Conservation (phyloP, 2,113 vertebrate species). For the Eublepharis macularius region DNA sequence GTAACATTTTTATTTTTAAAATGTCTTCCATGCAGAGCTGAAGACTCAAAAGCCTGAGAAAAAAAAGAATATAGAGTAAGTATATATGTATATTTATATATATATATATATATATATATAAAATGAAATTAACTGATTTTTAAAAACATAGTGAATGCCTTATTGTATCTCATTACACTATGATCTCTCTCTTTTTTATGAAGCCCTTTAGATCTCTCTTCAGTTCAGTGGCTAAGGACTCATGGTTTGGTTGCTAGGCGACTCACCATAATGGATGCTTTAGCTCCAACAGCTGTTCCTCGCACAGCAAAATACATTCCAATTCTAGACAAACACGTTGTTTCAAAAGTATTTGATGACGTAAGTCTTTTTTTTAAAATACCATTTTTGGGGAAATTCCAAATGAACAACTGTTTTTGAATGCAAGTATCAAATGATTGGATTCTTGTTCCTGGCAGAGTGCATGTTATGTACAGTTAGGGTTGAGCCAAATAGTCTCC, state of each 20-base stretch:
- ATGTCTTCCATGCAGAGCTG: conserved; percentile 56
- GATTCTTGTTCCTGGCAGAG: neutral
- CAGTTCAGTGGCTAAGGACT: conserved; percentile 76
- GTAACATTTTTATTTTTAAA: conserved; percentile 5
- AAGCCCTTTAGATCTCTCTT: conserved; percentile 70
- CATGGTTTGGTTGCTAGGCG: conserved; percentile 75
- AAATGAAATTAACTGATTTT: too few species aligned
- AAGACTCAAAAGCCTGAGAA: conserved; percentile 30
- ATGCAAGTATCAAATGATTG: neutral
- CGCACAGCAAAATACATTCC: conserved; percentile 72
- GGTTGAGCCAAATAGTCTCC: neutral
- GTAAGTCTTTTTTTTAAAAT: conserved; percentile 60
- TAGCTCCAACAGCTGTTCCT: conserved; percentile 67
- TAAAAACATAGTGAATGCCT: neutral
- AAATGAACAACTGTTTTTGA: neutral
- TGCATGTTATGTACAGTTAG: neutral
- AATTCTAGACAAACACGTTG: conserved; percentile 76
- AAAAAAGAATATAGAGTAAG: conserved; percentile 64
- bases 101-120: conserved; percentile 13
- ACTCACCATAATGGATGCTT: conserved; percentile 80
- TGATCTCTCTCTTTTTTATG: conserved; percentile 29
- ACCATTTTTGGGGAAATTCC: neutral
- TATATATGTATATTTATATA: neutral
- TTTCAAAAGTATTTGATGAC: conserved; percentile 81
- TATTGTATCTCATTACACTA: neutral